phyloP scores from a whole-genome alignment of 2,797 vertebrate genomes.

The Sebastes taczanowskii region DNA sequence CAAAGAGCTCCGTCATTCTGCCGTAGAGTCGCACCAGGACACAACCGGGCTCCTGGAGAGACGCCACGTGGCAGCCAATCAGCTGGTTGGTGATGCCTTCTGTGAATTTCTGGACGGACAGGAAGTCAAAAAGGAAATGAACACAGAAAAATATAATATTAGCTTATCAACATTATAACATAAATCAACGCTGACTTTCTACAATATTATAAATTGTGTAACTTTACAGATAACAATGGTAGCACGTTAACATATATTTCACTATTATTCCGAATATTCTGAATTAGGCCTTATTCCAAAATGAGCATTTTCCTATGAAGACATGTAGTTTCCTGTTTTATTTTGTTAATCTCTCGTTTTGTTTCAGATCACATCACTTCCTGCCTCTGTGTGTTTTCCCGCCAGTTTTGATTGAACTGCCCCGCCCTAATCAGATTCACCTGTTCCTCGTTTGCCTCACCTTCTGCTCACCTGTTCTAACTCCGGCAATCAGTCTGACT shows the following conservation, averaged over 20 bases:
- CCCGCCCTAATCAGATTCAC: background rate
- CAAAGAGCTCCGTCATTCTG: conserved; percentile 80
- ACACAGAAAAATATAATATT: too few species aligned
- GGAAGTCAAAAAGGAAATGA: background rate
- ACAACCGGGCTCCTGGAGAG: conserved; percentile 61
- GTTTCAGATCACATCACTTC: too few species aligned
- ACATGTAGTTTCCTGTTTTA: too few species aligned
- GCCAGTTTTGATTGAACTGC: too few species aligned
- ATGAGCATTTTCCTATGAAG: too few species aligned
- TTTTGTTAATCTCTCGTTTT: too few species aligned
- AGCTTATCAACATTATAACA: background rate
- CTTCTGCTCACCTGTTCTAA: background rate
- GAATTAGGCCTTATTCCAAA: too few species aligned
- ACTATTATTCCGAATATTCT: too few species aligned
- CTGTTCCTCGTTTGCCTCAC: background rate
- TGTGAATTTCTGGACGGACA: conserved; percentile 77
- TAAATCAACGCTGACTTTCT: background rate
- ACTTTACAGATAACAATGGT: background rate
- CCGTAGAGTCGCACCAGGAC: conserved; percentile 84
- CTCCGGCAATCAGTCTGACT: background rate
- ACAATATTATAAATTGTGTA: background rate
- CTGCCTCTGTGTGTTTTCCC: too few species aligned
- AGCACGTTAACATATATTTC: background rate
- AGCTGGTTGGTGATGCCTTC: conserved; percentile 86
- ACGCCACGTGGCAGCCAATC: conserved; percentile 79